Evolutionary conservation across 2,888 invertebrate genomes (phyloP).

Genomic region (Odontocolon sp.): DNA sequence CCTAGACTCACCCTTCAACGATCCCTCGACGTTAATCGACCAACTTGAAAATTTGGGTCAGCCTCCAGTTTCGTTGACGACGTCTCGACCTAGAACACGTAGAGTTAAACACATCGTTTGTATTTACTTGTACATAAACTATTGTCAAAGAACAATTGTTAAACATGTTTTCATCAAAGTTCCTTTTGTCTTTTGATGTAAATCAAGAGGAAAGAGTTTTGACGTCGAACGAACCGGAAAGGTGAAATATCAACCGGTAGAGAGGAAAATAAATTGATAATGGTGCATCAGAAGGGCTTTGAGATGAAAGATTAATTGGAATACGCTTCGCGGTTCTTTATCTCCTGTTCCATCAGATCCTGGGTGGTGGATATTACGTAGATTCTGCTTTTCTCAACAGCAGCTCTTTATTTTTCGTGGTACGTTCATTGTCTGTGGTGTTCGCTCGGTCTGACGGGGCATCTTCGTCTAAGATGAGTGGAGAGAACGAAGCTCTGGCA

Average conservation of each 20-base stretch:
- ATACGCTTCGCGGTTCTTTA: not conserved
- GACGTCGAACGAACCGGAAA: not conserved
- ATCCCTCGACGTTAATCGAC: constrained; percentile 47
- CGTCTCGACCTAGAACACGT: constrained; percentile 47
- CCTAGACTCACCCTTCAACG: constrained; percentile 40
- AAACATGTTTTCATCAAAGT: not conserved
- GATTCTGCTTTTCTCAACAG: constrained; percentile 20
- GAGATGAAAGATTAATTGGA: constrained; percentile 27
- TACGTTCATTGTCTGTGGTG: constrained; percentile 17
- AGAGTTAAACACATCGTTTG: constrained; percentile 8
- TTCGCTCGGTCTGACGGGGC: not conserved
- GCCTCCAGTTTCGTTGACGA: constrained; percentile 29
- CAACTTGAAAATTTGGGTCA: constrained; percentile 50
- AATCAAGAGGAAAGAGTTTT: no score
- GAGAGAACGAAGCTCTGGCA: constrained; percentile 18
- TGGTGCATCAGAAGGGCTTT: constrained; percentile 4
- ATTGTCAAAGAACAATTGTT: not conserved
- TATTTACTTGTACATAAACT: not conserved
- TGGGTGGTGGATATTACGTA: constrained; percentile 4
- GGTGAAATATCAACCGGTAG: not conserved
- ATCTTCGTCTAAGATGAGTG: constrained; percentile 5
- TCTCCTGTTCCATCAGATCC: not conserved
- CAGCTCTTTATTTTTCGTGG: constrained; percentile 33
- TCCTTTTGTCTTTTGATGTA: no score
- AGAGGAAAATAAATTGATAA: constrained; percentile 22